Evolutionary conservation across 2,888 invertebrate species (phyloP).

Genomic region (Cyaniris semiargus): DNA sequence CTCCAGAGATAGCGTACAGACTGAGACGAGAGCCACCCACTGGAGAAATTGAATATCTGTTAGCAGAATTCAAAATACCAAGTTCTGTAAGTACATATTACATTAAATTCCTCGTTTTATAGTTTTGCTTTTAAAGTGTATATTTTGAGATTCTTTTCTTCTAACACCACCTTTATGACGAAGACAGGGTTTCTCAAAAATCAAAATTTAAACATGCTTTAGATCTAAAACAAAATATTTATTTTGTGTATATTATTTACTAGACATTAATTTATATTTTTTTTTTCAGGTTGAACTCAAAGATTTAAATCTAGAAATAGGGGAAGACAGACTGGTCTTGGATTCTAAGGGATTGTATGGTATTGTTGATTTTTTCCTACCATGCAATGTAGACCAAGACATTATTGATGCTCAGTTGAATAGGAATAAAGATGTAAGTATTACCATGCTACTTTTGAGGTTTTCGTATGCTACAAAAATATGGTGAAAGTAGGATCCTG

Average conservation of each 20-base stretch:
- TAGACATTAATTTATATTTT: too few species aligned
- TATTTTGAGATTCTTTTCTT: too few species aligned
- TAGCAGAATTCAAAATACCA: constrained; percentile 83
- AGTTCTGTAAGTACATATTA: constrained; percentile 68
- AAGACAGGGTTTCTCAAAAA: neutral
- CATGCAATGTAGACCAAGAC: constrained; percentile 83
- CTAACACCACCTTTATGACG: neutral
- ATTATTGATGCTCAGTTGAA: constrained; percentile 66
- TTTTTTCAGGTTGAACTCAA: constrained; percentile 78
- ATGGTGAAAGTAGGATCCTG: too few species aligned
- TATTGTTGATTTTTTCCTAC: constrained; percentile 85
- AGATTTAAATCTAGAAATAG: constrained; percentile 84
- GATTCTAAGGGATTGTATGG: constrained; percentile 82
- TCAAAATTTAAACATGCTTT: too few species aligned
- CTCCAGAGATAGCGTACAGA: constrained; percentile 77
- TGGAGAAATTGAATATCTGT: constrained; percentile 74
- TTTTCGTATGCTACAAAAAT: too few species aligned
- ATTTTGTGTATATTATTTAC: too few species aligned
- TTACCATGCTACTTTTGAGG: neutral
- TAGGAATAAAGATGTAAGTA: constrained; percentile 69
- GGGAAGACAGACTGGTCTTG: constrained; percentile 87
- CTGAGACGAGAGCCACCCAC: constrained; percentile 80
- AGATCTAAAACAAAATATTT: too few species aligned
- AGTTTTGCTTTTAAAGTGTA: neutral
- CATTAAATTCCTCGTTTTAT: too few species aligned